Evolutionary conservation across 2,888 invertebrate species (phyloP), one percentile per base, ranked within the genome.

Genomic region (Apodemia hepburni): DNA sequence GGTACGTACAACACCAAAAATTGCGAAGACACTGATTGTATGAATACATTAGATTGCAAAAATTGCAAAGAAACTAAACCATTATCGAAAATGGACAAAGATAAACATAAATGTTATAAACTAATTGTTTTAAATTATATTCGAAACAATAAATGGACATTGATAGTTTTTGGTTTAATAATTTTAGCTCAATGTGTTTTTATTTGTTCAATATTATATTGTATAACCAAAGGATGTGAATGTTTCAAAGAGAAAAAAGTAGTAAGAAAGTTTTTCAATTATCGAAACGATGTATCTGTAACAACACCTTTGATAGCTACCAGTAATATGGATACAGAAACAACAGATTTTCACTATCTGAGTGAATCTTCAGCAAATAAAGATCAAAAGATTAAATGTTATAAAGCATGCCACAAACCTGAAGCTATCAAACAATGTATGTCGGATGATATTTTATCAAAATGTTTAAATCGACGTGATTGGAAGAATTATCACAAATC

Each of bases 401-500:
- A 90, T 63, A 86, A 87, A 68, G 81, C 90, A 0, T 87, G 85
- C 49, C 84, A 85, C 49, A 85, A 84, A 17, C 73, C 74, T 47
- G 72, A 76, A 11, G 76, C 77, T 11, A 65, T 74, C 0, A 84
- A 84, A 69, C 67, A 77, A 1, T 80, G 84, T 62, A 76, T 87
- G 75, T 88, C 90, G 0, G 90, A 91, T 64, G 90, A 90, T 69
- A 87, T 90, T 17, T 65, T 91, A 49, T 79, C 85, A 0, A 91
- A 90, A 76, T 90, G 87, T 65, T 54, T 90, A 6, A 87, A 80
- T 3, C 77, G 89, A 66, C 72, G 90, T 12, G 81, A 84, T 60
- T 90, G 90, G 90, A 78, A 71, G 6, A 74, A 80, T 27, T 74
- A 78, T 5, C 66, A 64, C 0, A 78, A 72, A 69, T 78, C 81